These are phyloP conservation scores for Notechis scutatus DNA, from an alignment of 2,113 vertebrate species.

Conservation along the genomic window DNA sequence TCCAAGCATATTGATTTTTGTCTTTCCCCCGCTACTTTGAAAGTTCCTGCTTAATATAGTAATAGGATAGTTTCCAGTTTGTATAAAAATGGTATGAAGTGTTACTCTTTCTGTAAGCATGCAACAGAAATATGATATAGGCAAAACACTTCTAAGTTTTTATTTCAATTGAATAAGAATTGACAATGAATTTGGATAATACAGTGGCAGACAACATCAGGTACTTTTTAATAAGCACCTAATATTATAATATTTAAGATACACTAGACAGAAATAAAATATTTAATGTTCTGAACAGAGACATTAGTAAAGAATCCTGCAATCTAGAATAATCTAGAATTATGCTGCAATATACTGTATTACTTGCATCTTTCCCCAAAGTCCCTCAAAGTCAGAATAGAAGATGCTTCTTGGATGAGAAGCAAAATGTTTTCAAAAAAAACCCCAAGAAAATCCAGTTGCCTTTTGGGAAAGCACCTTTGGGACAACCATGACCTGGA, in stretches of 20 bases:
- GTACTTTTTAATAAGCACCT: background rate
- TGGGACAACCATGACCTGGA: too few relatives aligned
- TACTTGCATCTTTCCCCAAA: background rate
- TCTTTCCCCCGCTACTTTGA: background rate
- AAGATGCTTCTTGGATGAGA: too few relatives aligned
- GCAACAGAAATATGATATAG: background rate
- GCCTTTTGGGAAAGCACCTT: background rate
- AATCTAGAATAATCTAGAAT: background rate
- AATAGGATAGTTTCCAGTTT: background rate
- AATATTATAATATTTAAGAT: background rate
- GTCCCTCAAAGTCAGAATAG: too few relatives aligned
- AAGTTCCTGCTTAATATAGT: background rate
- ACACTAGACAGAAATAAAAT: background rate
- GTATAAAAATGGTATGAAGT: background rate
- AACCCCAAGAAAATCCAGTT: background rate
- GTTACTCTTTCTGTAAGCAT: background rate
- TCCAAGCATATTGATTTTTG: background rate
- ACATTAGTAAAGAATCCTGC: background rate
- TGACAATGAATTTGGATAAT: background rate
- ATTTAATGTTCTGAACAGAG: background rate
- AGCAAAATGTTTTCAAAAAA: too few relatives aligned
- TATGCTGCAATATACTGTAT: background rate
- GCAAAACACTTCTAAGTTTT: background rate
- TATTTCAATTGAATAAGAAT: background rate
- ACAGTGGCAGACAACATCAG: background rate